Evolutionary conservation across 2,797 vertebrate species (phyloP).

Genomic region (Anguilla megastoma): DNA sequence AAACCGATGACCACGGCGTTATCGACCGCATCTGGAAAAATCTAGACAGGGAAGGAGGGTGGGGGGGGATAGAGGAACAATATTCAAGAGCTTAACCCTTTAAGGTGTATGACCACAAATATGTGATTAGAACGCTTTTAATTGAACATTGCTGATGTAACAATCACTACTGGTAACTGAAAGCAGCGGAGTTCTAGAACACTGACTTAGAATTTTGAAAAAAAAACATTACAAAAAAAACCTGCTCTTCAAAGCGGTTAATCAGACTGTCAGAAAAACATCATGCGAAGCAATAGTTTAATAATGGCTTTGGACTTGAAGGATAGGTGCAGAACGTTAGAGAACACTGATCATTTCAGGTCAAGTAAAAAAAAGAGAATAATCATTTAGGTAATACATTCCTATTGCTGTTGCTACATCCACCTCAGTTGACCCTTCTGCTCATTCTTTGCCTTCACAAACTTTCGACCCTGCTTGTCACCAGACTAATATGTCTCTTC

Average conservation of each 20-base stretch:
- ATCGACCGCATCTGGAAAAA: slow-evolving; percentile 81
- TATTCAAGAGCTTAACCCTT: too few relatives aligned
- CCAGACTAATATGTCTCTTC: not conserved
- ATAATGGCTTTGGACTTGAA: not conserved
- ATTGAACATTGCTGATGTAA: too few relatives aligned
- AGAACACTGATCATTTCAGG: not conserved
- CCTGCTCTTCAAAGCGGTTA: too few relatives aligned
- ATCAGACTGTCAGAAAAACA: not conserved
- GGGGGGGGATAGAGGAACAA: not conserved
- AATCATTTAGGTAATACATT: not conserved
- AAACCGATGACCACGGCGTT: slow-evolving; percentile 81
- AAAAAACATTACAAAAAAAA: too few relatives aligned
- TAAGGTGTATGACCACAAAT: too few relatives aligned
- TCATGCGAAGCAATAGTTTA: not conserved
- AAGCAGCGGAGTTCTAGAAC: too few relatives aligned
- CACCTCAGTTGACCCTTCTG: not conserved
- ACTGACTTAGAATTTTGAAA: too few relatives aligned
- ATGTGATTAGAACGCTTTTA: too few relatives aligned
- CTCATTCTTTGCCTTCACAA: not conserved
- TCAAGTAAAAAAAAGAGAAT: not conserved
- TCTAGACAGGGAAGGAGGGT: slow-evolving; percentile 58
- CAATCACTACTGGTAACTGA: too few relatives aligned
- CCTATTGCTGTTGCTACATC: not conserved
- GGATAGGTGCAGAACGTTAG: not conserved
- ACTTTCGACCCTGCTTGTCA: not conserved